A percentile compares a stretch with the other conserved stretches of the same genome.
Evolutionary conservation across 2,113 vertebrate genomes (phyloP).

Genomic region (Xenus cinereus): DNA sequence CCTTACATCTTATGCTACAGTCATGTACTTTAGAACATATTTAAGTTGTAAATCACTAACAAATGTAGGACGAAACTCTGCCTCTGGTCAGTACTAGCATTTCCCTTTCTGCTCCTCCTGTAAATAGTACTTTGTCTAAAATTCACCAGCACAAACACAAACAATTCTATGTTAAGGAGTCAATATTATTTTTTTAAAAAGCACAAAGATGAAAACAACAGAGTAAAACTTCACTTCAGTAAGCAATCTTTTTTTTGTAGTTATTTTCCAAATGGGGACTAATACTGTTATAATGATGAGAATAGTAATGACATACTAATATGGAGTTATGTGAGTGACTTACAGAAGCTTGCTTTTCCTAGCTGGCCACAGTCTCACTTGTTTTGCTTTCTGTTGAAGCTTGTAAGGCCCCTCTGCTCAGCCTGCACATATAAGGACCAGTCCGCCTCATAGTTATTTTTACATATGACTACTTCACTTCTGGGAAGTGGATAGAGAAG

Average conservation of each 20-base stretch:
- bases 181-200: not conserved
- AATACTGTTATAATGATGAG: not conserved
- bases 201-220: not conserved
- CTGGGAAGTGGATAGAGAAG: not conserved
- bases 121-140: not conserved
- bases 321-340: not conserved
- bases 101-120: not conserved
- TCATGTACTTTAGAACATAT: not conserved
- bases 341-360: not conserved
- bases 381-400: not conserved
- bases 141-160: not conserved
- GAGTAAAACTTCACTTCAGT: not conserved
- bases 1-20: not conserved
- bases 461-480: not conserved
- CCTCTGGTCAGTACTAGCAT: not conserved
- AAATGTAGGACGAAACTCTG: not conserved
- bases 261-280: not conserved
- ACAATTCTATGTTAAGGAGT: not conserved
- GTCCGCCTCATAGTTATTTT: not conserved
- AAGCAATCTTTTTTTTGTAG: not conserved
- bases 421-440: not conserved
- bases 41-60: not conserved
- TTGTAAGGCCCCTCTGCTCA: not conserved
- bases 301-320: not conserved
- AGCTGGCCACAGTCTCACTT: not conserved